phyloP scores from a whole-genome alignment of 2,797 vertebrate genomes.

The Hypotaenidia philippensis region DNA sequence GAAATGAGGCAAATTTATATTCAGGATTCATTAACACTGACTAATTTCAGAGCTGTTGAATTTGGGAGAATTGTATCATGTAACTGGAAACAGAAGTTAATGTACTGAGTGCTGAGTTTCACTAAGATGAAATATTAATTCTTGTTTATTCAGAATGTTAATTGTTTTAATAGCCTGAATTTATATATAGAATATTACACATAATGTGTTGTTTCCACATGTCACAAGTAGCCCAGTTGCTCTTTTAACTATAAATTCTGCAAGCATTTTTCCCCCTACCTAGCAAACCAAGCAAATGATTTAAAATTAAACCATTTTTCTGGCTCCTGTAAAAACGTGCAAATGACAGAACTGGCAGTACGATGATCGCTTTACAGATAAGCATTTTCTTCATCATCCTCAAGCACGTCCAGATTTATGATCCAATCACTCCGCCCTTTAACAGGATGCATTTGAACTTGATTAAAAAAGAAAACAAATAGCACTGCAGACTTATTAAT shows the following conservation, averaged over 20 bases:
- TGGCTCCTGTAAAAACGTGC: constrained; percentile 88
- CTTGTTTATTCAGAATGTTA: constrained; percentile 11
- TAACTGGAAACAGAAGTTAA: not conserved
- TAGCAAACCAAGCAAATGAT: constrained; percentile 54
- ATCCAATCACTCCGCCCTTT: constrained; percentile 90
- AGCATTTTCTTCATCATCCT: constrained; percentile 90
- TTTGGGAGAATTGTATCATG: not conserved
- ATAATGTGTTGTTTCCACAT: constrained; percentile 12
- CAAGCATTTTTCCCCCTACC: constrained; percentile 55
- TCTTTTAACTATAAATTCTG: constrained; percentile 54
- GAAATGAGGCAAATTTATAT: not conserved
- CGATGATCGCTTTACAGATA: constrained; percentile 95
- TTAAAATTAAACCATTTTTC: constrained; percentile 79
- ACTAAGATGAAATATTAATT: constrained; percentile 27
- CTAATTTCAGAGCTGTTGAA: constrained; percentile 11
- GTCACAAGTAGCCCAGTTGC: constrained; percentile 7
- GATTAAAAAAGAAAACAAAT: constrained; percentile 89
- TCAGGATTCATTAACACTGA: not conserved
- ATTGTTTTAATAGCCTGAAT: constrained; percentile 39
- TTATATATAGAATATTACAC: constrained; percentile 23
- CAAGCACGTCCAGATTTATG: constrained; percentile 95
- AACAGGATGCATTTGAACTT: constrained; percentile 88
- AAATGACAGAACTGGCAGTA: constrained; percentile 89
- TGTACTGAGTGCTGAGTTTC: not conserved
- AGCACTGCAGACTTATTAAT: constrained; percentile 83